Base-by-base conservation (phyloP, 2,113 vertebrate genomes). In the Peromyscus maniculatus region DNA sequence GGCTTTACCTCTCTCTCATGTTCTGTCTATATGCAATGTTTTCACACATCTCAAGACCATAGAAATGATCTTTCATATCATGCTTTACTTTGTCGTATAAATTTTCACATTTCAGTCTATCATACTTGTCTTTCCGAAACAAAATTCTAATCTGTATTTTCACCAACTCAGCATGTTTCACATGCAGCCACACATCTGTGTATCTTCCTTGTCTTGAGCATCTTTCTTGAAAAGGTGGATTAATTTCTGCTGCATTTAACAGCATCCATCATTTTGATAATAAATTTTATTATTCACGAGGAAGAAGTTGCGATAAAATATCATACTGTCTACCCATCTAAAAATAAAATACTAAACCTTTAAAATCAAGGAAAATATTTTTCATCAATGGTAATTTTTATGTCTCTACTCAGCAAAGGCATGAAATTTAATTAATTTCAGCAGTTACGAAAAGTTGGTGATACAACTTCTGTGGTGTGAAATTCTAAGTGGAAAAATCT, bases 401-500 rank as follows among this genome's bases (percentile, higher is more conserved):
- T n/a, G 3, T 91, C 36, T 46, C 52, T 91, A 64, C 43, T 91
- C 15, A 39, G 33, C 10, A 87, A 90, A 92, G 87, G 8, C n/a
- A 33, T 87, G 17, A n/a, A 33, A 16, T 22, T 93, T 86, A 28
- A 87, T 69, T 95, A 67, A 88, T 83, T 55, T 7, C 4, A 26
- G 49, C 72, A 67, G 49, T 66, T 93, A 31, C 33, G 66, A 97
- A 90, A 94, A 59, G 12, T 75, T 79, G 72, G n/a, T 39, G 10
- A 67, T 90, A 1, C 17, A 28, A 94, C 6, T 87, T 86, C 31
- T n/a, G 8, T 86, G 43, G n/a, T 90, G 71, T 95, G 66, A 96
- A 94, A 96, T 89, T 91, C 36, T 92, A 67, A 94, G 39, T 24
- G 66, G 1, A n/a, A 91, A 96, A 84, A 46, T 3, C 43, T 94